Evolutionary conservation across 2,113 vertebrate species (phyloP).

Genomic region (Percopsis transmontana): DNA sequence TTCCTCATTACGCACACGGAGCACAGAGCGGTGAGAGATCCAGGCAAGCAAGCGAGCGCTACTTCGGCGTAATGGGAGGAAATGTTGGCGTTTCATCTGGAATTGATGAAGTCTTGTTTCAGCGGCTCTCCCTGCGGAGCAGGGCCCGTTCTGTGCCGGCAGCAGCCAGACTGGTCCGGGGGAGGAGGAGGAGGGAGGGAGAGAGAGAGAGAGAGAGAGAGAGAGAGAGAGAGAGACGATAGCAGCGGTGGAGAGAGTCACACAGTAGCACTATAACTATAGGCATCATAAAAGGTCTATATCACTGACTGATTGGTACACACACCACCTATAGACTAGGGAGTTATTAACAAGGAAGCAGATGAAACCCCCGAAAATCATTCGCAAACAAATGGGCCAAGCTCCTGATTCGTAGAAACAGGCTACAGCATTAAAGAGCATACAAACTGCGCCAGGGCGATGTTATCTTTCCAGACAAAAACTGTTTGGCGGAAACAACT

Average conservation of each 20-base stretch:
- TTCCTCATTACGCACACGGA: constrained; percentile 70
- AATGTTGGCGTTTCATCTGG: constrained; percentile 91
- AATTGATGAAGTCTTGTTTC: constrained; percentile 92
- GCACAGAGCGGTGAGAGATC: constrained; percentile 66
- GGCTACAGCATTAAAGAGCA: background rate
- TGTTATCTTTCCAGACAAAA: constrained; percentile 22
- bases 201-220: constrained; percentile 27
- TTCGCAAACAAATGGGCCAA: background rate
- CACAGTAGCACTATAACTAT: too few species aligned
- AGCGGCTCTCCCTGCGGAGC: constrained; percentile 83
- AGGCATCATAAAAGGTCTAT: too few species aligned
- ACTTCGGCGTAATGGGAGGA: constrained; percentile 86
- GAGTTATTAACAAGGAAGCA: background rate
- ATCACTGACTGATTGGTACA: too few species aligned
- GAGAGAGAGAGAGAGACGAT: background rate
- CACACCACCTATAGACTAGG: too few species aligned
- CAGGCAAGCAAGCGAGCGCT: constrained; percentile 52
- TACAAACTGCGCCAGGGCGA: constrained; percentile 4
- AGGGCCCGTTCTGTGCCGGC: constrained; percentile 53
- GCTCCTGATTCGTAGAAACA: constrained; percentile 10
- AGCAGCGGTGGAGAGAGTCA: background rate
- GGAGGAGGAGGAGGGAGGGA: constrained; percentile 56
- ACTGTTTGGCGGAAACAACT: background rate
- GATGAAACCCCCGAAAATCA: background rate
- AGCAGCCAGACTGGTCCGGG: constrained; percentile 86